Evolutionary conservation across 2,797 vertebrate genomes (phyloP).

Genomic region (Mormyrus hasselquistii): DNA sequence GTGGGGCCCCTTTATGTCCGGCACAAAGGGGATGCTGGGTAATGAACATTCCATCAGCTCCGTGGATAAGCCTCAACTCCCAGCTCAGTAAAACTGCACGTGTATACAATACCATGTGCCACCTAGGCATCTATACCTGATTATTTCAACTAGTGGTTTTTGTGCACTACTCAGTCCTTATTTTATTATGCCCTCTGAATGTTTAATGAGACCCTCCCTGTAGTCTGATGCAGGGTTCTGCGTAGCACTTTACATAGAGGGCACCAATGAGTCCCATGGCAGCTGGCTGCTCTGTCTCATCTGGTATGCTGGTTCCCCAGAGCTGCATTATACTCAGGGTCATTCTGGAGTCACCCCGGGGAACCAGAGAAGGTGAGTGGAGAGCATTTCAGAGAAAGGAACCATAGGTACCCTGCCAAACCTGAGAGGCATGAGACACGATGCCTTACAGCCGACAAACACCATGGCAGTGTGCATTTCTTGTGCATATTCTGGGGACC

Average conservation of each 20-base stretch:
- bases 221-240: background rate
- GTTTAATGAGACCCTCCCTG: background rate
- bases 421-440: background rate
- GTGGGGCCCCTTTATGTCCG: background rate
- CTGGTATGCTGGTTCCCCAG: conserved; percentile 39
- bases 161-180: background rate
- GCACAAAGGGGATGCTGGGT: conserved; percentile 9
- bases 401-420: background rate
- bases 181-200: background rate
- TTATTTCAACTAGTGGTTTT: background rate
- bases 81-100: background rate
- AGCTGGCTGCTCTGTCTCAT: conserved; percentile 38
- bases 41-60: conserved; percentile 24
- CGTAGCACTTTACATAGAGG: background rate
- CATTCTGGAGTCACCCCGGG: conserved; percentile 21
- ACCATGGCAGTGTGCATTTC: background rate
- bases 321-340: conserved; percentile 44
- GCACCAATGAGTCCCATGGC: conserved; percentile 13
- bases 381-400: background rate
- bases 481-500: no score
- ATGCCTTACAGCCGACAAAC: background rate
- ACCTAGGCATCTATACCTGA: background rate
- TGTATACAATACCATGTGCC: background rate
- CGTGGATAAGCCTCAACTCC: background rate
- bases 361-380: background rate